Conservation (phyloP, 2,888 invertebrate genomes). For the Parelbella ahira region DNA sequence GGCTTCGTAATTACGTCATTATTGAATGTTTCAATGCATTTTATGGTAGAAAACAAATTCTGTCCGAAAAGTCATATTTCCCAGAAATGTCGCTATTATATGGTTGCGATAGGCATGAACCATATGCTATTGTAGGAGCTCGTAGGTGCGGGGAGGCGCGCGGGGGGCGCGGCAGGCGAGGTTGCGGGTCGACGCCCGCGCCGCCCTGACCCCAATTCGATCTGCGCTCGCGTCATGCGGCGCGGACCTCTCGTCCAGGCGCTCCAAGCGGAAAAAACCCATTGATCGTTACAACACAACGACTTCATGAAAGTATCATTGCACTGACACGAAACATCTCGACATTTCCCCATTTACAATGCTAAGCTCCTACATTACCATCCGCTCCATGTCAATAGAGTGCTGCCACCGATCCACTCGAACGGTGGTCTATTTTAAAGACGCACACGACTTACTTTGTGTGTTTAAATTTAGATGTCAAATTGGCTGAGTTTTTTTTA, state of each 20-base stretch:
- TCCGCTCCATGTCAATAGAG: constrained; percentile 1
- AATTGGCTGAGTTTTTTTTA: too few species aligned
- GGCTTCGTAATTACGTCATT: too few species aligned
- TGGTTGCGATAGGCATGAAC: constrained; percentile 24
- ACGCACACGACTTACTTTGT: neutral
- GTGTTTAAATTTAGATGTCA: too few species aligned
- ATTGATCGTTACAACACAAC: constrained; percentile 35
- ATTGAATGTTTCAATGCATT: too few species aligned
- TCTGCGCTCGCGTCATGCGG: constrained; percentile 76
- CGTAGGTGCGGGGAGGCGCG: constrained; percentile 38
- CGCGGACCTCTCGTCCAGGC: constrained; percentile 74
- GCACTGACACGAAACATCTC: constrained; percentile 13
- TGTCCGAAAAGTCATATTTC: constrained; percentile 7
- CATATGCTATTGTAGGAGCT: constrained; percentile 25
- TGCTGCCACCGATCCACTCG: neutral
- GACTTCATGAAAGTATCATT: constrained; percentile 29
- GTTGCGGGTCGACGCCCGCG: constrained; percentile 76
- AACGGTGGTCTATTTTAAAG: constrained; percentile 6
- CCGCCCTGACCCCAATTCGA: constrained; percentile 77
- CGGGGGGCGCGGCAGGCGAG: constrained; percentile 47
- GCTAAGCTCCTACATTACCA: constrained; percentile 4
- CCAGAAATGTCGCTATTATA: constrained; percentile 9
- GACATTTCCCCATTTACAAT: constrained; percentile 14
- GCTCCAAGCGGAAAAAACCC: constrained; percentile 74
- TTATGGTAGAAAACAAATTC: too few species aligned